Base-by-base conservation (phyloP, 2,888 invertebrate species). In the Drosophila anceps region DNA sequence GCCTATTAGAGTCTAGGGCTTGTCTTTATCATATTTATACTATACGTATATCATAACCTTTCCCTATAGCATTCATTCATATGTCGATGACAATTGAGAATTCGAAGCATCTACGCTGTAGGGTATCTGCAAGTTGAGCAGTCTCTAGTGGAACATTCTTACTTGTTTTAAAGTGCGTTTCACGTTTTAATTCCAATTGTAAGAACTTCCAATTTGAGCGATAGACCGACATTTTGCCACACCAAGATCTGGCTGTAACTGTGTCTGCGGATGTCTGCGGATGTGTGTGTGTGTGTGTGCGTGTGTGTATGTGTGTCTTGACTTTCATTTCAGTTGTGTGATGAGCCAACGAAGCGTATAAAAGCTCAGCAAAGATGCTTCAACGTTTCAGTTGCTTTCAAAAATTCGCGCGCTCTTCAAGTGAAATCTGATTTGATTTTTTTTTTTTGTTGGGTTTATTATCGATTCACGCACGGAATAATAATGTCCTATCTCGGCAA, bases 401-500 rank as follows among this genome's bases (percentile, higher is more conserved):
- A 90, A 88, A 75, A 80, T 77, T 69, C 74, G 83, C 69, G 78
- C 75, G 69, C 74, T 73, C 63, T 37, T 70, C 72, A 76, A 71
- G 55, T 64, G 20, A 33, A 35, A 24, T 53, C 9, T 15, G 31
- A 51, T 33, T 51, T 33, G 31, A 2, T 24, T 2, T 50, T 31
- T 35, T 51, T 54, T 39, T 39, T 24, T 35, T 15, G 46, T 46
- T 54, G n/a, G 6, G 10, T 37, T 39, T 12, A 33, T 20, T 20
- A 33, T 54, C 31, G 41, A 43, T 53, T 68, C 48, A 67, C 33
- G 66, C 10, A 24, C 18, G 31, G 55, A 20, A 44, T 55, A 5
- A 60, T 50, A 7, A 93, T 93, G 93, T 92, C 93, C 64, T 92
- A 92, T 72, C 85, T 91, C 73, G 93, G 92, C 65, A 92, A 92